Base-by-base conservation (phyloP, 2,113 vertebrate species). In the Aegotheles bennettii region DNA sequence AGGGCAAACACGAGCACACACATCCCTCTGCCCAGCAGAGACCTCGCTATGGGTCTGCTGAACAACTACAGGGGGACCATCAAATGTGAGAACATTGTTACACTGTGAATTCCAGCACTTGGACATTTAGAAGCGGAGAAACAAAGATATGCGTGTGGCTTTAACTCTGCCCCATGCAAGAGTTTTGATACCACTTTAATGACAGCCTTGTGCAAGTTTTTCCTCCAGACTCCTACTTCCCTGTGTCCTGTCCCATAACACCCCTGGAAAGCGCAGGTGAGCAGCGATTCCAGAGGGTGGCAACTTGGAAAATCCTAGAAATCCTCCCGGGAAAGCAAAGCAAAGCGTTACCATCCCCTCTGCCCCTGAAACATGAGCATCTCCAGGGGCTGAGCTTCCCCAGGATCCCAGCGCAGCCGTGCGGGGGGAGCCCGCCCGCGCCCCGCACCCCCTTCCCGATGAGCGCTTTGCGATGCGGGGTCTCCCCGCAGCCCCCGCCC, bases 11-110 rank as follows among this genome's bases (percentile, higher is more conserved):
- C 45, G 54, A 0, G 21, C 33, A 14, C 9, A 16, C 2, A 0
- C 0, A 8, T 50, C 21, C 51, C 53, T 76, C 24, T 45, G 7
- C 23, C 9, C 54, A 18, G 40, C 54, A n/a, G 67, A 35, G 35
- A 71, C 26, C 43, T 67, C 0, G 3, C 23, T 50, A 0, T 19
- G 12, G 36, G 29, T 75, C 60, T 19, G 38, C 43, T 33, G 1
- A 59, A 20, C 21, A 11, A 16, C 8, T 13, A 10, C 25, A 11
- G 0, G 4, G 28, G 28, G 13, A 51, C 51, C 42, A 51, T 23
- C 67, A 53, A 51, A 14, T 0, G 10, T 4, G 31, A n/a, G 45
- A 65, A 29, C 6, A 0, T 40, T 4, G 9, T 18, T 31, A n/a
- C 10, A 3, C 12, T 7, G 35, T 48, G 17, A 43, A 43, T 23